These are phyloP conservation scores for Triplophysa tibetana DNA, from an alignment of 2,113 vertebrate genomes.

Conservation along the genomic window DNA sequence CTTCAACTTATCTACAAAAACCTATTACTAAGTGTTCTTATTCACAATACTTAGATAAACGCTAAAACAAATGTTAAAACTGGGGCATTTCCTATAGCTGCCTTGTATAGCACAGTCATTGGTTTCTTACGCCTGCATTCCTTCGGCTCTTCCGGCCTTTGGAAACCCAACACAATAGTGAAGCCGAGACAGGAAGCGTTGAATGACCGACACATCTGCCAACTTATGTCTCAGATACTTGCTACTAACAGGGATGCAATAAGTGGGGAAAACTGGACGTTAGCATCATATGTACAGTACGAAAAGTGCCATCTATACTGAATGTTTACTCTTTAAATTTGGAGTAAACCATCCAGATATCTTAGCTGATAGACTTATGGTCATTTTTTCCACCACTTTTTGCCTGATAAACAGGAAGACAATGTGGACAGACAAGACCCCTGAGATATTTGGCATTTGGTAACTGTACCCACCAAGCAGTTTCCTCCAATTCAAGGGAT, in stretches of 20 bases:
- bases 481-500: constrained; percentile 61
- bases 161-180: constrained; percentile 61
- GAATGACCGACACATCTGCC: constrained; percentile 44
- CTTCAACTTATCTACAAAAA: neutral
- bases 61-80: neutral
- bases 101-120: constrained; percentile 50
- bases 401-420: neutral
- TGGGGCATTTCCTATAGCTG: constrained; percentile 43
- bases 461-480: constrained; percentile 46
- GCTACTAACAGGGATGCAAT: neutral
- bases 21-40: neutral
- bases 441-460: constrained; percentile 32
- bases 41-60: neutral
- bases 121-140: constrained; percentile 30
- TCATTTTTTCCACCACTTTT: neutral
- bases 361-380: neutral
- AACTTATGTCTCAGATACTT: neutral
- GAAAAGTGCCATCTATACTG: neutral
- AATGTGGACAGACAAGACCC: neutral
- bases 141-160: constrained; percentile 61
- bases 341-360: neutral
- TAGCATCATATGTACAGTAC: neutral
- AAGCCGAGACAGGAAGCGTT: constrained; percentile 38
- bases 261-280: neutral
- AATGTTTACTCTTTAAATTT: neutral